Evolutionary conservation across 2,797 vertebrate species (phyloP).

Genomic region (Miichthys miiuy): DNA sequence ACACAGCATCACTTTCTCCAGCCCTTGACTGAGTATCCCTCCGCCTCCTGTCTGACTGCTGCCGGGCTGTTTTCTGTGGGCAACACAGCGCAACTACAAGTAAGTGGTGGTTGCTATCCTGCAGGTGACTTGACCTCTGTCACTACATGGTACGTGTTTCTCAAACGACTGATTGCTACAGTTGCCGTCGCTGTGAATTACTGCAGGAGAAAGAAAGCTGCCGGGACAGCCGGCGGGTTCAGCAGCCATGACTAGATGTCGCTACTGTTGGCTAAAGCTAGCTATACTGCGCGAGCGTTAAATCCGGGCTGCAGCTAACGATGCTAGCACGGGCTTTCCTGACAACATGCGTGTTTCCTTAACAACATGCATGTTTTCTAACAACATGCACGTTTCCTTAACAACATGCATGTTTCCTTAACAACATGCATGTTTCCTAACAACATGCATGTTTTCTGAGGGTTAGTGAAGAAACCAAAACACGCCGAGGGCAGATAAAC

Average conservation of each 20-base stretch:
- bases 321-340: not conserved
- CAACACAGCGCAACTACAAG: not conserved
- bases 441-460: too few species aligned
- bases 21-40: not conserved
- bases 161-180: too few species aligned
- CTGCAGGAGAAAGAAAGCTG: fast-evolving
- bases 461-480: not conserved
- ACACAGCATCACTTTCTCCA: constrained; percentile 18
- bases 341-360: not conserved
- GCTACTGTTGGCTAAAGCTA: constrained; percentile 1
- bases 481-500: not conserved
- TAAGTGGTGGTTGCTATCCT: constrained; percentile 39
- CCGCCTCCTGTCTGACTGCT: not conserved
- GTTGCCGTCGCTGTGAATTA: not conserved
- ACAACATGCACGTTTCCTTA: too few species aligned
- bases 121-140: not conserved
- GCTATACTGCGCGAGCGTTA: not conserved
- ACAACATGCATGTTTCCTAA: too few species aligned
- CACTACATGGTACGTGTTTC: constrained; percentile 14
- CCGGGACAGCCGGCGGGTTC: too few species aligned
- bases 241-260: not conserved
- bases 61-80: too few species aligned
- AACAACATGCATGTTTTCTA: too few species aligned
- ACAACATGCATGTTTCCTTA: too few species aligned
- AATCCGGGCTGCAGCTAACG: not conserved